Evolutionary conservation across 2,888 invertebrate species (phyloP), one percentile per base, ranked within the genome.

Genomic region (Drosophila histrio): DNA sequence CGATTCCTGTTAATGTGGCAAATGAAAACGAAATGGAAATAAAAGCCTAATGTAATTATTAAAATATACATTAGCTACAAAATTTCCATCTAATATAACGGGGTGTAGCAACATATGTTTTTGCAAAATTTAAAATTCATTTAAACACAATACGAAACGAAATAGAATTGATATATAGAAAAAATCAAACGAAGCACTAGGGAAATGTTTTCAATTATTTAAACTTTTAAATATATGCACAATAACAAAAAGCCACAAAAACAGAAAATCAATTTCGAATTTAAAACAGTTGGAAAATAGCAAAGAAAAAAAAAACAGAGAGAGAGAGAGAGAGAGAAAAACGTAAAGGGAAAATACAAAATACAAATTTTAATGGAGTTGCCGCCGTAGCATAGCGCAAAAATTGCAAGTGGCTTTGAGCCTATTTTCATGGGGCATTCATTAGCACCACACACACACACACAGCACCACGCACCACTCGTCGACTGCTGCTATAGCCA

Each of bases 191-290:
- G 17, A 36, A 70, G 22, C 41, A 22, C 52, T 13, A 3, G 44
- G 36, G 38, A 57, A 30, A 21, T 58, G 49, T 54, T 24, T 49
- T 38, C 50, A 59, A 38, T 75, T 39, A 72, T 76, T 76, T 56
- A 52, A 56, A 71, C 57, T 73, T 60, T 9, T 44, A 70, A 38
- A 75, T 63, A 47, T 38, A 38, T 47, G 41, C 52, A 17, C 39
- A 53, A 58, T 28, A 9, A 8, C 34, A 17, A 34, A 21, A 11
- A 38, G 24, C n/a, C 28, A 22, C 17, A 26, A 26, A 34, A 56
- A 41, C 54, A 38, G 54, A 76, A 73, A 73, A 73, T 72, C 73
- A 73, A 73, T 72, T 73, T 77, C 50, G 61, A 66, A 66, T 72
- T 72, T 61, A 77, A 77, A 74, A 21, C 72, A 75, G 58, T 53